Conservation (phyloP, 2,113 vertebrate genomes). For the Cyanistes caeruleus region DNA sequence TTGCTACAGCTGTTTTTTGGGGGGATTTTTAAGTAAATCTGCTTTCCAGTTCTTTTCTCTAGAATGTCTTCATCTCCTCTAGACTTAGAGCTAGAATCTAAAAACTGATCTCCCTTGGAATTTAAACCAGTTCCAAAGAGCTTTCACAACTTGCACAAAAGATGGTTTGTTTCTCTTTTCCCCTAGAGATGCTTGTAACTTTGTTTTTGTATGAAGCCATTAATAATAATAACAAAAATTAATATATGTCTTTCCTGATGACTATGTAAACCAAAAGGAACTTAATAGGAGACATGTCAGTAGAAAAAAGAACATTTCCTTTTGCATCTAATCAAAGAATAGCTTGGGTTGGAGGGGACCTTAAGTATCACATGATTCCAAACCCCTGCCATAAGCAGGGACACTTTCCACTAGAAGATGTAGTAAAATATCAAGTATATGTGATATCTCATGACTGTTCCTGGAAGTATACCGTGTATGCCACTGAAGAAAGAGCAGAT, state of each 20-base stretch:
- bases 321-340: neutral
- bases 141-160: neutral
- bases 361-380: neutral
- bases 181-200: neutral
- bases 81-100: neutral
- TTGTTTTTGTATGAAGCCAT: neutral
- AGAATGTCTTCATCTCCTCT: neutral
- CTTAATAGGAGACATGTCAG: neutral
- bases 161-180: neutral
- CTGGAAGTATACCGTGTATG: neutral
- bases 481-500: neutral
- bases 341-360: neutral
- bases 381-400: neutral
- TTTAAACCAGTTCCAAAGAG: neutral
- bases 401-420: neutral
- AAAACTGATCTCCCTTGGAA: neutral
- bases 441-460: neutral
- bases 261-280: neutral
- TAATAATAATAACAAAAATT: neutral
- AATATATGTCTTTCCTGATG: accelerated
- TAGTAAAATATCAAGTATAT: neutral
- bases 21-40: neutral
- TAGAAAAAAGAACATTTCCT: neutral
- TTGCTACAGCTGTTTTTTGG: neutral
- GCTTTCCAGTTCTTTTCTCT: neutral